Evolutionary conservation across 2,888 invertebrate species (phyloP).

Genomic region (Anaspis maculata): DNA sequence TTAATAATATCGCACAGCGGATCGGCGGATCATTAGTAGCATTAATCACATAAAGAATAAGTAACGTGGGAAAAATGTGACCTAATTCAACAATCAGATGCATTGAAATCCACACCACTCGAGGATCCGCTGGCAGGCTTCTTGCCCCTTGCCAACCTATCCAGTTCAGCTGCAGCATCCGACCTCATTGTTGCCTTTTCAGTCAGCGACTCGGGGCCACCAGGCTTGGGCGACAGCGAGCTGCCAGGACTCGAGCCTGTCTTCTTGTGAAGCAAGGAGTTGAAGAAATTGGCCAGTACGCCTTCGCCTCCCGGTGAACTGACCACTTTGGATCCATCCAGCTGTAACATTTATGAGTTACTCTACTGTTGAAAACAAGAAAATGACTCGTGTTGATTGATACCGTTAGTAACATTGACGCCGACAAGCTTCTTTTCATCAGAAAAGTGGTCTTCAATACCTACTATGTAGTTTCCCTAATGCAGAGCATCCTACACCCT

Average conservation of each 20-base stretch:
- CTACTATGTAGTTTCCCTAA: too few species aligned
- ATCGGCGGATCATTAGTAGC: too few species aligned
- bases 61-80: constrained; percentile 3
- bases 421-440: too few species aligned
- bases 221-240: constrained; percentile 37
- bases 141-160: constrained; percentile 69
- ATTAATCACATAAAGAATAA: too few species aligned
- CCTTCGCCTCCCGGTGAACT: constrained; percentile 81
- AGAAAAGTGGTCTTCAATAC: too few species aligned
- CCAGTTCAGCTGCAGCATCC: constrained; percentile 88
- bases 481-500: too few species aligned
- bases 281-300: constrained; percentile 96
- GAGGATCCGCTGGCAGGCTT: constrained; percentile 25
- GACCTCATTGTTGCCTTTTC: constrained; percentile 72
- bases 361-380: neutral
- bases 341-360: constrained; percentile 44
- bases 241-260: constrained; percentile 58
- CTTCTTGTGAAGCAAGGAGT: constrained; percentile 93
- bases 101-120: constrained; percentile 47
- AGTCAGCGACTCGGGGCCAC: constrained; percentile 40
- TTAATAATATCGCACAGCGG: too few species aligned
- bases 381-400: too few species aligned
- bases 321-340: constrained; percentile 67
- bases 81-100: constrained; percentile 41
- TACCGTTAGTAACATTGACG: too few species aligned